Base-by-base conservation (phyloP, 2,888 invertebrate genomes). In the Acrobasis suavella region DNA sequence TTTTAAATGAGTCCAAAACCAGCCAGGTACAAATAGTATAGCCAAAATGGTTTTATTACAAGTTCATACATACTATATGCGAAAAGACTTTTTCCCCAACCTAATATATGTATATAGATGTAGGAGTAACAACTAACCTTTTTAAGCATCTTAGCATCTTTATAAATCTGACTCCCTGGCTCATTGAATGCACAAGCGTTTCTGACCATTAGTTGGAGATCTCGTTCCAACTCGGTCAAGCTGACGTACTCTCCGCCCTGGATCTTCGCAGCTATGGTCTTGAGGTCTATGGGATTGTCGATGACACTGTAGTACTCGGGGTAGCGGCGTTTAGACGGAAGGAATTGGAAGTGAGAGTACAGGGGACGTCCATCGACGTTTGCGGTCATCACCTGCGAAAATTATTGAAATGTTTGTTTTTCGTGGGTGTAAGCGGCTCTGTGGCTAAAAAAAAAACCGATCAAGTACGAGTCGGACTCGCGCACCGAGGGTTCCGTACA, bases 141-240 rank as follows among this genome's bases (percentile, higher is more conserved):
- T 80, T 97, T 96, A 62, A 99, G 87, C 32, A 95, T 93, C 80
- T 97, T 97, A 0, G 99, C 98, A 87, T 98, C 98, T 87, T 98
- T 98, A 82, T 98, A 99, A 73, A 99, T 98, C 82, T 96, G 96
- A 14, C 98, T 98, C 2, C 98, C 98, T 0, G 99, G 98, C 80
- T 99, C 99, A 83, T 99, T 99, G 81, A 98, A 99, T 16, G 95
- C 93, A 81, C 98, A 98, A 0, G 99, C 99, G 86, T 99, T 99
- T 70, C 96, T 96, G 58, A 97, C 97, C 96, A 99, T 97, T 61
- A 97, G 92, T 69, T 96, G 85, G 50, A 99, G 87, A 92, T 99
- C 99, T 67, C 95, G 95, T 83, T 98, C 98, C 93, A 99, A 93
- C 62, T 98, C 98, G 55, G 92, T 91, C 46, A 99, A 84, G 68